Conservation (phyloP, 2,888 invertebrate genomes). For the Lapara coniferarum region DNA sequence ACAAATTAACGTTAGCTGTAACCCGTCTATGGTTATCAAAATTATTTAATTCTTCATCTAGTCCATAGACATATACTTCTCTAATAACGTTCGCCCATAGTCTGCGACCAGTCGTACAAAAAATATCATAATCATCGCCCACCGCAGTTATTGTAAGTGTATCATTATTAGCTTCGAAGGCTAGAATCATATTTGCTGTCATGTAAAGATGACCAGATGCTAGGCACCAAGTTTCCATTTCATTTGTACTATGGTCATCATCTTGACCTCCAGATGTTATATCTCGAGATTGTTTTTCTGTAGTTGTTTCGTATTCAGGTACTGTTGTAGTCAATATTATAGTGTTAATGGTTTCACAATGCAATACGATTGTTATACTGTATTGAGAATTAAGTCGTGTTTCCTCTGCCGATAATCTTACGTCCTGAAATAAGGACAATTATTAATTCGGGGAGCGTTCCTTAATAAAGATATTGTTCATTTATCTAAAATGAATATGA, state of each 20-base stretch:
- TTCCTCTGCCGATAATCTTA: constrained; percentile 54
- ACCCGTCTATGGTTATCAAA: constrained; percentile 63
- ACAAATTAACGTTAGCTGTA: constrained; percentile 53
- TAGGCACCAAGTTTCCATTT: constrained; percentile 37
- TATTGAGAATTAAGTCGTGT: constrained; percentile 60
- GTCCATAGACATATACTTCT: constrained; percentile 65
- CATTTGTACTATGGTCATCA: constrained; percentile 27
- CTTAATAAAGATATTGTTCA: background rate
- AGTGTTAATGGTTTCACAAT: constrained; percentile 47
- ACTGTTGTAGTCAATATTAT: constrained; percentile 25
- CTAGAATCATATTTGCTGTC: constrained; percentile 50
- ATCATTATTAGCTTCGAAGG: constrained; percentile 53
- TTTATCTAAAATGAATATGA: too few relatives aligned
- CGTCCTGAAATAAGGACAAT: constrained; percentile 55
- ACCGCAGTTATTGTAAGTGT: constrained; percentile 49
- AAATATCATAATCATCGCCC: constrained; percentile 50
- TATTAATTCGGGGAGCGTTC: background rate
- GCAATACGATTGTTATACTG: constrained; percentile 62
- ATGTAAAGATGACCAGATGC: constrained; percentile 64
- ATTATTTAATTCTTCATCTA: constrained; percentile 64
- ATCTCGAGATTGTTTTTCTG: background rate
- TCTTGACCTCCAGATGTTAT: constrained; percentile 27
- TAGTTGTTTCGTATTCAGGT: background rate
- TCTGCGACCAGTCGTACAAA: constrained; percentile 49
- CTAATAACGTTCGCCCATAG: constrained; percentile 51